A percentile compares a stretch with the other conserved stretches of the same genome.
Evolutionary conservation across 2,113 vertebrate species (phyloP).

Genomic region (Glareola pratincola): DNA sequence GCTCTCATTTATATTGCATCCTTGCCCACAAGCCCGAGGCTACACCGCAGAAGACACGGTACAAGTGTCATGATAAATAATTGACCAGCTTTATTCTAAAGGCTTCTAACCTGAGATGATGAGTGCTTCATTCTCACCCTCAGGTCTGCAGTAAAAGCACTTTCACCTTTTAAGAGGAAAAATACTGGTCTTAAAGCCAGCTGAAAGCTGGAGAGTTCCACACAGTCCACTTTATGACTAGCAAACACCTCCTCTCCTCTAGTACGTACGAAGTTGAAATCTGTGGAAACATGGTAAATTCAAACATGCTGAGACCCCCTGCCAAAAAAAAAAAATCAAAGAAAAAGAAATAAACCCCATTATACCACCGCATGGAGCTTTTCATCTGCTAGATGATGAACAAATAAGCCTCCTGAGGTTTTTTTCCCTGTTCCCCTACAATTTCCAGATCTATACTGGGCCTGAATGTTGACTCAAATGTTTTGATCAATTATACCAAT

Average conservation of each 20-base stretch:
- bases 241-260: not conserved
- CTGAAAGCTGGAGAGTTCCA: not conserved
- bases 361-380: not conserved
- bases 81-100: not conserved
- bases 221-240: not conserved
- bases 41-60: not conserved
- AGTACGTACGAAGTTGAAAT: rapidly evolving
- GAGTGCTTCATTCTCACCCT: not conserved
- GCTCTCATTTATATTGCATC: not conserved
- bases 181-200: not conserved
- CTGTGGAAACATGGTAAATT: not conserved
- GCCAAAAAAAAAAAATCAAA: too few relatives aligned
- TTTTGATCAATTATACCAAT: not conserved
- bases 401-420: not conserved
- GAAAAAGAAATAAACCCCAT: not conserved
- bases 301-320: not conserved
- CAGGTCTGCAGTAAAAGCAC: not conserved
- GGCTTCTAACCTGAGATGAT: not conserved
- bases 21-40: rapidly evolving
- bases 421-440: not conserved
- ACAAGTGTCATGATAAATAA: not conserved
- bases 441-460: not conserved
- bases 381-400: not conserved
- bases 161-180: not conserved
- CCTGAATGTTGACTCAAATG: not conserved